Base-by-base conservation (phyloP, 1,140 invertebrate genomes). In the Prorops nasuta region DNA sequence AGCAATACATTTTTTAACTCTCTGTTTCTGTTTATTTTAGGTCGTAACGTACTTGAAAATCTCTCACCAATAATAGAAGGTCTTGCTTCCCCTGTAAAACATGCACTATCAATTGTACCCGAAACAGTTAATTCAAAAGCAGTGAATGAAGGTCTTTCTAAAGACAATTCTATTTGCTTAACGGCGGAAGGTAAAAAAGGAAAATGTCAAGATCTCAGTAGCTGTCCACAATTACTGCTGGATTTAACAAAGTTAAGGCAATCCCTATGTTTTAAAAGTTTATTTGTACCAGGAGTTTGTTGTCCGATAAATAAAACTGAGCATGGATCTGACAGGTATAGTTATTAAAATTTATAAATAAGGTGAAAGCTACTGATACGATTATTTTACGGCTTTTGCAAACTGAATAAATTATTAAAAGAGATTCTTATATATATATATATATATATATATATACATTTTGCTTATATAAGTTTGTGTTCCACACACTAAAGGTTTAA, bases 211-310 rank as follows among this genome's bases (percentile, higher is more conserved):
- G 92, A 95, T 69, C 78, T 96, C 7, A 91, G 90, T 56, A 89
- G 89, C 52, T 96, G 93, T 72, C 91, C 92, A 0, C 89, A 92
- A 56, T 69, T 96, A 9, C 76, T 96, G 1, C 72, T 96, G 6
- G 91, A 96, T 67, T 77, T 95, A 9, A 83, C 84, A 7, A 89
- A 86, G 65, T 76, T 96, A 0, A 77, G 92, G 28, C 88, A 93
- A 63, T 94, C 91, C 0, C 79, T 96, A 6, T 96, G 93, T 66
- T 96, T 96, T 64, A 94, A 95, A 73, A 90, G 89, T 54, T 77
- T 95, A 1, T 93, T 95, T 62, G 88, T 93, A 2, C 93, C 93
- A 2, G 93, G 92, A 14, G 91, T 95, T 2, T 96, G 92, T 66
- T 95, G 92, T 75, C 92, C 92, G 0, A 55, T 80, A 50, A 76